These are phyloP conservation scores for Psittacula derbiana DNA, from an alignment of 2,797 vertebrate genomes.

Conservation along the genomic window DNA sequence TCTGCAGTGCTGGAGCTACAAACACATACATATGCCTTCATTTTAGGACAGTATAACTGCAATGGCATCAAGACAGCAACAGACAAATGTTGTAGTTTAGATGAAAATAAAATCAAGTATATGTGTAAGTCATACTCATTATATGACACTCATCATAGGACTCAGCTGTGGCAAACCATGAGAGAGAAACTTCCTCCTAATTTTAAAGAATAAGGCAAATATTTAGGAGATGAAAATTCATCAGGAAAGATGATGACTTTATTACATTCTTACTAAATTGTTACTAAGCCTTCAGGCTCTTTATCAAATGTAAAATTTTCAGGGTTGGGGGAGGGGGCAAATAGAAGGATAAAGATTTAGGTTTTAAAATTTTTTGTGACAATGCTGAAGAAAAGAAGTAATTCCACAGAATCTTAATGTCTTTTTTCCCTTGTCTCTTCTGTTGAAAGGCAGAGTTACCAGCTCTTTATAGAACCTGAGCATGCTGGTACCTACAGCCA, in stretches of 20 bases:
- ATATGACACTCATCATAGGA: background rate
- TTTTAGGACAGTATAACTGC: background rate
- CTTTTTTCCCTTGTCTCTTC: background rate
- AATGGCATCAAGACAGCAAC: background rate
- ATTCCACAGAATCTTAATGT: background rate
- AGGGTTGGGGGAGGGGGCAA: accelerated
- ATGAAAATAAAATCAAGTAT: background rate
- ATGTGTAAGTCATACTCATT: background rate
- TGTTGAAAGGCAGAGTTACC: background rate
- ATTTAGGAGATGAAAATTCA: background rate
- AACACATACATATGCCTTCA: background rate
- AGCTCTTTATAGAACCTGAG: background rate
- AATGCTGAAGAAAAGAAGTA: background rate
- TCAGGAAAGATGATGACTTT: background rate
- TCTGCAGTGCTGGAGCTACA: background rate
- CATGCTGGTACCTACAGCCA: background rate
- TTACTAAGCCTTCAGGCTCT: background rate
- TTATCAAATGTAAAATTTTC: background rate
- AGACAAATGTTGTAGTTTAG: background rate
- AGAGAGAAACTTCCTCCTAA: background rate
- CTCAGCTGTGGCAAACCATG: background rate
- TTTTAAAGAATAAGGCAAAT: background rate
- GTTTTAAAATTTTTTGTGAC: background rate
- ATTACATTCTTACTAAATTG: background rate
- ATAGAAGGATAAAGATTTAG: background rate